A percentile compares a stretch with the other conserved stretches of the same genome.
phyloP scores from a whole-genome alignment of 2,888 invertebrate species.

The Synanthedon tipuliformis region DNA sequence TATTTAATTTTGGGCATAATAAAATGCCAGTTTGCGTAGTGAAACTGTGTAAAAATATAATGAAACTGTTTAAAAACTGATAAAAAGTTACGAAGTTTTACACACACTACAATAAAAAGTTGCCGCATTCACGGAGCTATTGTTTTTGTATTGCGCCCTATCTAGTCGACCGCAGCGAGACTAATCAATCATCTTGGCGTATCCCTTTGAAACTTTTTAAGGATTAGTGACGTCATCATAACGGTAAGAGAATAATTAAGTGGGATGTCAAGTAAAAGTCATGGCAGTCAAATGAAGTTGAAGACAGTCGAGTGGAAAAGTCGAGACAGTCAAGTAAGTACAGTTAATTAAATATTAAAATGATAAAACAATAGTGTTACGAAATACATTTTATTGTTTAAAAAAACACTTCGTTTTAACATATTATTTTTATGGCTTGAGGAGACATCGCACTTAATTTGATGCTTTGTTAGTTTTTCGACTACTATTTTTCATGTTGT shows the following conservation, averaged over 20 bases:
- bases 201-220: neutral
- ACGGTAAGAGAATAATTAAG: constrained; percentile 35
- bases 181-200: too few relatives aligned
- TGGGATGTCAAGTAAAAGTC: constrained; percentile 44
- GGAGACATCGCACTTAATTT: constrained; percentile 61
- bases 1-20: too few relatives aligned
- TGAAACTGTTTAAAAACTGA: too few relatives aligned
- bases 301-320: constrained; percentile 9
- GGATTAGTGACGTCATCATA: constrained; percentile 22
- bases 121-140: too few relatives aligned
- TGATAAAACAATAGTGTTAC: constrained; percentile 19
- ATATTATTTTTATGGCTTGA: constrained; percentile 26
- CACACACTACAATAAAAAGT: too few relatives aligned
- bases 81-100: too few relatives aligned
- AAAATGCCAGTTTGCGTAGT: too few relatives aligned
- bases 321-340: constrained; percentile 14
- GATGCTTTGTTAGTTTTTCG: constrained; percentile 6
- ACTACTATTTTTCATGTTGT: constrained; percentile 4
- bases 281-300: constrained; percentile 13
- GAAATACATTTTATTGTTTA: constrained; percentile 43
- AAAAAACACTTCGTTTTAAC: constrained; percentile 23
- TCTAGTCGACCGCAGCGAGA: too few relatives aligned
- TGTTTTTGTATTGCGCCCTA: too few relatives aligned
- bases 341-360: constrained; percentile 18
- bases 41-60: too few relatives aligned